Percentiles rank a stretch among this genome's conserved stretches.
Conservation (phyloP, 2,113 vertebrate genomes). For the Silurus glanis region DNA sequence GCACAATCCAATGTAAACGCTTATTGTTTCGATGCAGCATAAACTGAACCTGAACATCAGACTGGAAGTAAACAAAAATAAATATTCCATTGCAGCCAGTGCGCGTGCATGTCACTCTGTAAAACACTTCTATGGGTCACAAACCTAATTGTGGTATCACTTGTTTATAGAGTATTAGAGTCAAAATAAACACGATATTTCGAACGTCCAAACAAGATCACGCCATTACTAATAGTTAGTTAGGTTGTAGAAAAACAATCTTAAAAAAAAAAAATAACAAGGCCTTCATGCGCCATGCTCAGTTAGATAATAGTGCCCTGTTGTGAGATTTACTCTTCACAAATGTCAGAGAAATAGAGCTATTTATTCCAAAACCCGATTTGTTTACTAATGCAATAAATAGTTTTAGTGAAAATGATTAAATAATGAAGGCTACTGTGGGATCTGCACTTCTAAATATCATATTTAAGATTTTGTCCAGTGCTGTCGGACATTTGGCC, state of each 20-base stretch:
- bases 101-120: background rate
- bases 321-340: background rate
- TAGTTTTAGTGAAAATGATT: background rate
- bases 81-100: background rate
- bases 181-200: background rate
- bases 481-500: background rate
- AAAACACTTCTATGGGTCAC: slow-evolving; percentile 8
- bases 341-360: background rate
- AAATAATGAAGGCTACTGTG: background rate
- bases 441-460: background rate
- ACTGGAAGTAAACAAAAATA: background rate
- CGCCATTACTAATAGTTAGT: background rate
- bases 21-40: background rate
- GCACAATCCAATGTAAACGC: background rate
- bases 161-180: background rate
- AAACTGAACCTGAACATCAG: background rate
- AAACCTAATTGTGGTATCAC: background rate
- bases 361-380: background rate
- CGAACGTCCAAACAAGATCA: background rate
- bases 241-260: background rate
- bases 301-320: background rate
- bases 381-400: background rate
- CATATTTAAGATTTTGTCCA: background rate
- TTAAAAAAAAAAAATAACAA: background rate
- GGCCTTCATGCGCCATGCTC: background rate